Percentiles rank a stretch among this genome's conserved stretches.
Conservation (phyloP, 2,113 vertebrate genomes). For the Rhea pennata region DNA sequence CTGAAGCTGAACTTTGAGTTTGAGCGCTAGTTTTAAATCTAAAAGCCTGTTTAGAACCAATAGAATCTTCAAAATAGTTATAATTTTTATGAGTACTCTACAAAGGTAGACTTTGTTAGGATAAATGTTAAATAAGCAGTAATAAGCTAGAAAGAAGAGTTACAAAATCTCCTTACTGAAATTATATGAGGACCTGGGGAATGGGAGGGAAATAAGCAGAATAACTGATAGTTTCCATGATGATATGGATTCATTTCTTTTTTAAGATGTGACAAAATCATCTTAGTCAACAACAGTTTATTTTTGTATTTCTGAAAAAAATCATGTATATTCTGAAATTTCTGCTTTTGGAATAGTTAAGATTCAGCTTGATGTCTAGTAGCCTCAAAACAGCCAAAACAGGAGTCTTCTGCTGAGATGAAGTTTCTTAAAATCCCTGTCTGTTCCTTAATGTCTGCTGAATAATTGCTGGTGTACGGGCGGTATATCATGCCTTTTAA, state of each 20-base stretch:
- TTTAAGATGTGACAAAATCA: background rate
- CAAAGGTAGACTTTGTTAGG: background rate
- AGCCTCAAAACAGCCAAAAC: background rate
- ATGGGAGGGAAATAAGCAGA: background rate
- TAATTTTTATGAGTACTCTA: background rate
- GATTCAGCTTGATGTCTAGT: background rate
- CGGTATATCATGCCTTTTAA: background rate
- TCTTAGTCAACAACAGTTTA: background rate
- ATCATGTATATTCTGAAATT: background rate
- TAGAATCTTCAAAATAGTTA: background rate
- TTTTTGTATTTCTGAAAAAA: background rate
- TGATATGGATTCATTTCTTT: background rate
- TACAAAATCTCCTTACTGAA: background rate
- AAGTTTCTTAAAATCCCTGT: background rate
- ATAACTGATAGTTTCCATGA: background rate
- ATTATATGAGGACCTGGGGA: background rate
- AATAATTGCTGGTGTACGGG: background rate
- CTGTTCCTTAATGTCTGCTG: background rate
- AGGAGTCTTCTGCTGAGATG: background rate
- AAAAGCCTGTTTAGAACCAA: background rate
- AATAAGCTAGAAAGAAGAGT: background rate
- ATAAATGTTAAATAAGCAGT: background rate
- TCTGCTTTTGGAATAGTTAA: background rate
- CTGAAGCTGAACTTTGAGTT: background rate
- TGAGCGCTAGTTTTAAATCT: background rate